phyloP scores from a whole-genome alignment of 2,888 invertebrate genomes.

The Cephus runcator region DNA sequence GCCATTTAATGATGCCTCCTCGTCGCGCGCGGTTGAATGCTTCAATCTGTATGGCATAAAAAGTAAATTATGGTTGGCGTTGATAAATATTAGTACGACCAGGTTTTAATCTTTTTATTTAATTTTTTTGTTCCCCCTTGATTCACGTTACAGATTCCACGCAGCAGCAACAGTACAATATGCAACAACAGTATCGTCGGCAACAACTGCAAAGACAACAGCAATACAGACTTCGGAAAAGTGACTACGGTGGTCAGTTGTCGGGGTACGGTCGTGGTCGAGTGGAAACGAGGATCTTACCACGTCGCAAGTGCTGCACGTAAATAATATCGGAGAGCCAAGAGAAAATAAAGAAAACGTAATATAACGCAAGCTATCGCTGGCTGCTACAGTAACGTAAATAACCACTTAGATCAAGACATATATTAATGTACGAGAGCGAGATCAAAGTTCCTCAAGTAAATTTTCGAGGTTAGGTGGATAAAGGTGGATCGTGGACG shows the following conservation, averaged over 20 bases:
- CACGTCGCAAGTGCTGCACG: conserved; percentile 46
- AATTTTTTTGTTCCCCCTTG: no score
- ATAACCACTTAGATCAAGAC: not conserved
- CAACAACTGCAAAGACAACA: conserved; percentile 24
- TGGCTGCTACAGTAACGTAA: not conserved
- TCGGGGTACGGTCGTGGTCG: conserved; percentile 43
- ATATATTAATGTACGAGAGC: not conserved
- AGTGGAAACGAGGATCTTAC: conserved; percentile 49
- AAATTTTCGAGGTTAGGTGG: not conserved
- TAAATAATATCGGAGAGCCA: conserved; percentile 17
- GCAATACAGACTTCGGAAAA: conserved; percentile 26
- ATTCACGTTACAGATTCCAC: not conserved
- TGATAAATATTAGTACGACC: not conserved
- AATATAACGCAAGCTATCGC: not conserved
- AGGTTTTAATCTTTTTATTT: no score
- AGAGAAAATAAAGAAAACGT: conserved; percentile 1
- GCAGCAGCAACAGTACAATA: conserved; percentile 29
- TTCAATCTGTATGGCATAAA: not conserved
- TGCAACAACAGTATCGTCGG: conserved; percentile 29
- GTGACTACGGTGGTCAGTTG: conserved; percentile 33
- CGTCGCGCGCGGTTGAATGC: not conserved
- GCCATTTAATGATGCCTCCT: not conserved
- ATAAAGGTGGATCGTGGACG: not conserved
- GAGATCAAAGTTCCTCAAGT: conserved; percentile 16
- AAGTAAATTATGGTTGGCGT: not conserved